A percentile compares a stretch with the other conserved stretches of the same genome.
These are phyloP conservation scores for Gastrophryne carolinensis DNA, from an alignment of 2,797 vertebrate genomes.

Conservation along the genomic window DNA sequence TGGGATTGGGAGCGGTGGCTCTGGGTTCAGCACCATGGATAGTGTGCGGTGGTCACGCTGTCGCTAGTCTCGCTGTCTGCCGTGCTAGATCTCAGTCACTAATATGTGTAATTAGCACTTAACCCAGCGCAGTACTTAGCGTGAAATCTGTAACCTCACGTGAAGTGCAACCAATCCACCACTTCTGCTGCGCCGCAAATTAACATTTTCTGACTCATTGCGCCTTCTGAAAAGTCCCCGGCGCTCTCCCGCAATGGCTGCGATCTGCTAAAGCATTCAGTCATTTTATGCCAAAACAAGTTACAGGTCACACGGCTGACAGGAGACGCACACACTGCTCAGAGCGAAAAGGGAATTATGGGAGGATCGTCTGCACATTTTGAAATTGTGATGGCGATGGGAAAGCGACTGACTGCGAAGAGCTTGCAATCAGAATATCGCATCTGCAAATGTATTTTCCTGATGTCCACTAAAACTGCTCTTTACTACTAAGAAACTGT, in stretches of 20 bases:
- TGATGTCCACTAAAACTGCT: too few relatives aligned
- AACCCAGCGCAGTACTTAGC: not conserved
- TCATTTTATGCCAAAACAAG: not conserved
- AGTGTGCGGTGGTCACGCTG: not conserved
- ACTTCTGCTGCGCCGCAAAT: not conserved
- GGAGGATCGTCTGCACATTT: too few relatives aligned
- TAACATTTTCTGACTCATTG: not conserved
- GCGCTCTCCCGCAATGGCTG: not conserved
- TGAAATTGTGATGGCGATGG: too few relatives aligned
- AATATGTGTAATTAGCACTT: not conserved
- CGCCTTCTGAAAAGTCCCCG: not conserved
- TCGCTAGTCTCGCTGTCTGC: not conserved
- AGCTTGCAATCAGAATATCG: too few relatives aligned
- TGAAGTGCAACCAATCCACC: not conserved
- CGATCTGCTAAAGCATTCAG: not conserved
- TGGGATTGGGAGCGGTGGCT: not conserved
- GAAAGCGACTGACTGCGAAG: too few relatives aligned
- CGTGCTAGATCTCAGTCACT: constrained; percentile 1
- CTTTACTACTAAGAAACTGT: too few relatives aligned
- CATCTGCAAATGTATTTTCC: too few relatives aligned
- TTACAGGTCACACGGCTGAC: not conserved
- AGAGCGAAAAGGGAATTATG: too few relatives aligned
- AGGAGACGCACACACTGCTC: not conserved
- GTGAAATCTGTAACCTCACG: not conserved
- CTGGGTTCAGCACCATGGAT: not conserved